Conservation (phyloP, 1,140 invertebrate species). For the Leptinotarsa undecemlineata region DNA sequence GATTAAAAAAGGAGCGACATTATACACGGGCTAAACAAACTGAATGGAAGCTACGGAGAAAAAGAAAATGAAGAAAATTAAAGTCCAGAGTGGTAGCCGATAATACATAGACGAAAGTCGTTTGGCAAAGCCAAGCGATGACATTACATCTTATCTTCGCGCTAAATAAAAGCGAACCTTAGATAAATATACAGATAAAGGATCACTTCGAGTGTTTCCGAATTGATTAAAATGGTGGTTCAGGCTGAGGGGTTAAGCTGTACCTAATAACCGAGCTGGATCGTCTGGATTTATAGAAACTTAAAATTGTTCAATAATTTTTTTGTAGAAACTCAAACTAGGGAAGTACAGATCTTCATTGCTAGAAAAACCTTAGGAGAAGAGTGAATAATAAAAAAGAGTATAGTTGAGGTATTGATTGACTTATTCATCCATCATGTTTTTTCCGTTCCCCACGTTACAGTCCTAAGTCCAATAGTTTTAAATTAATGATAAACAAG, state of each 20-base stretch:
- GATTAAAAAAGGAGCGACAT: constrained; percentile 44
- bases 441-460: too few species aligned
- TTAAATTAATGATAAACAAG: too few species aligned
- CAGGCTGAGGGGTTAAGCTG: constrained; percentile 48
- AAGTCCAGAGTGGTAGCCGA: constrained; percentile 39
- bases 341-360: too few species aligned
- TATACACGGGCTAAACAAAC: constrained; percentile 39
- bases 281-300: neutral
- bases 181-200: constrained; percentile 52
- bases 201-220: constrained; percentile 48
- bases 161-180: constrained; percentile 50
- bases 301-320: neutral
- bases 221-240: constrained; percentile 53
- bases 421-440: too few species aligned
- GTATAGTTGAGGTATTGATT: too few species aligned
- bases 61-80: constrained; percentile 41
- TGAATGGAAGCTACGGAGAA: constrained; percentile 31
- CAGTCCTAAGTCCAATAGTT: too few species aligned
- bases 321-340: too few species aligned
- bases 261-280: neutral
- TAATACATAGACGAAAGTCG: constrained; percentile 42
- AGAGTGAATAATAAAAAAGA: too few species aligned
- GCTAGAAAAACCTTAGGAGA: too few species aligned
- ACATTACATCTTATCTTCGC: constrained; percentile 44
- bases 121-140: constrained; percentile 37